Percentiles rank a stretch among this genome's conserved stretches.
phyloP scores from a whole-genome alignment of 2,113 vertebrate species.

The Porphyrio hochstetteri region DNA sequence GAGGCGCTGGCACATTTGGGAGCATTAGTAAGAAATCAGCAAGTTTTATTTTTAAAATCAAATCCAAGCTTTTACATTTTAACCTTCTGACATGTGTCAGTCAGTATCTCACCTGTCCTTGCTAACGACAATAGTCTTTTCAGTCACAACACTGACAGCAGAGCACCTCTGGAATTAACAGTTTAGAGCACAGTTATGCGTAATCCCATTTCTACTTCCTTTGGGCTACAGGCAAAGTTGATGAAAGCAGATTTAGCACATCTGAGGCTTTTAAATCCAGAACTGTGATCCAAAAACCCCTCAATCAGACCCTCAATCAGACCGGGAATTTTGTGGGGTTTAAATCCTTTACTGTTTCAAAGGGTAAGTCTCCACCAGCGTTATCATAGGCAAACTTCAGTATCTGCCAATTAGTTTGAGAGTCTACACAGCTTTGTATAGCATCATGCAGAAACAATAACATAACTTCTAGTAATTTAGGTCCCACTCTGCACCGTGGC shows the following conservation, averaged over 20 bases:
- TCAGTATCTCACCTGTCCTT: neutral
- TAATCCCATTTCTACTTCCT: neutral
- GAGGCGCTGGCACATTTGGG: conserved; percentile 76
- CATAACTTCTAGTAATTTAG: rapidly evolving
- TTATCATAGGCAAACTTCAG: neutral
- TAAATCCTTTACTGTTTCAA: neutral
- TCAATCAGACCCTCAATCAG: neutral
- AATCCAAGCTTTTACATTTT: neutral
- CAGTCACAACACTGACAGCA: neutral
- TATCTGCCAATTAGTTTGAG: neutral
- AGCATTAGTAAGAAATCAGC: conserved; percentile 75
- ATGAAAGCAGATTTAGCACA: neutral
- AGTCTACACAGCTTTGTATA: neutral
- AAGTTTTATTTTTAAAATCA: conserved; percentile 7
- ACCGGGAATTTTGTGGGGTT: neutral
- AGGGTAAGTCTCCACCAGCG: neutral
- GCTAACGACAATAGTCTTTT: neutral
- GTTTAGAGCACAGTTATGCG: neutral
- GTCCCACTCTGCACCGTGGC: neutral
- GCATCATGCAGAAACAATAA: neutral
- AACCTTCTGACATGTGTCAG: neutral
- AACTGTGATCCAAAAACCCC: neutral
- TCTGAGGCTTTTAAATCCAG: neutral
- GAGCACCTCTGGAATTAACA: neutral
- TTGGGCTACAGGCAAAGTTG: neutral